Evolutionary conservation across 92 coral and sea anemone genomes (phyloP).

Genomic region (Parazoanthus darwini): DNA sequence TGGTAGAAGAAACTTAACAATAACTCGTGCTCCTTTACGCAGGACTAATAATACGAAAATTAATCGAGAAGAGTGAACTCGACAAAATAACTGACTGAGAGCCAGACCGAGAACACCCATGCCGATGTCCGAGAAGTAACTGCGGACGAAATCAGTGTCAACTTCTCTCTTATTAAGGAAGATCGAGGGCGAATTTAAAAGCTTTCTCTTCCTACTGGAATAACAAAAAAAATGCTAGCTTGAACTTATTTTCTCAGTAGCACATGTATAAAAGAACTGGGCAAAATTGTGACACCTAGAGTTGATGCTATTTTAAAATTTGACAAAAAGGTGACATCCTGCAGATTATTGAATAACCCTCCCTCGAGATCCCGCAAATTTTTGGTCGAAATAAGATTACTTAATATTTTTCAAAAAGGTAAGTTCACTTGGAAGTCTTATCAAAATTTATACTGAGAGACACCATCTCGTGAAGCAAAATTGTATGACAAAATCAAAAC

Average conservation of each 20-base stretch:
- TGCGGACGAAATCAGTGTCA: background rate
- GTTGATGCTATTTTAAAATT: background rate
- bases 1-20: background rate
- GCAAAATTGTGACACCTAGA: background rate
- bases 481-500: constrained; percentile 7
- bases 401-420: background rate
- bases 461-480: background rate
- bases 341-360: background rate
- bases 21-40: background rate
- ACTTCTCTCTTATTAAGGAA: background rate
- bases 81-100: background rate
- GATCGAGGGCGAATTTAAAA: background rate
- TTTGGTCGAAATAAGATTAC: background rate
- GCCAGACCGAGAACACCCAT: too few species aligned
- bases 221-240: background rate
- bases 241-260: too few species aligned
- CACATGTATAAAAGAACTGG: background rate
- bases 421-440: background rate
- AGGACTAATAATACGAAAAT: background rate
- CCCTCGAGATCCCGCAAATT: background rate
- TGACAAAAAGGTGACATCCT: background rate
- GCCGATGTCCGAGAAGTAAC: background rate
- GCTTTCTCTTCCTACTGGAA: background rate
- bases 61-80: background rate
- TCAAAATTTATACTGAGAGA: background rate